Percentiles rank a stretch among this genome's conserved stretches.
Conservation (phyloP, 2,888 invertebrate species). For the Cheilosia urbana region DNA sequence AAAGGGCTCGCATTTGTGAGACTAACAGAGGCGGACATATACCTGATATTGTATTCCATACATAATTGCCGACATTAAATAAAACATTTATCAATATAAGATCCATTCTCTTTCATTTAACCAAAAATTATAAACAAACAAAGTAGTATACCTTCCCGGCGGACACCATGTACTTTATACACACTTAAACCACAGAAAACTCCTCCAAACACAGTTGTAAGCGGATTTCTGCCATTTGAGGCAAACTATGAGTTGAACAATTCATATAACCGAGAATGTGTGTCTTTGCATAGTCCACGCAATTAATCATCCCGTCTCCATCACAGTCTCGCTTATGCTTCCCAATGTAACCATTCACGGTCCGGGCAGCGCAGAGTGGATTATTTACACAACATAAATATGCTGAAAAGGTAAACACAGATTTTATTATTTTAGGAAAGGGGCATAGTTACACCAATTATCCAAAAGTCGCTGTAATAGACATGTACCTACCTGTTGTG, state of each 20-base stretch:
- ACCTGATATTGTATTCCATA: too few species aligned
- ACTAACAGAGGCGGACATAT: too few species aligned
- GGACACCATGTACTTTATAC: not conserved
- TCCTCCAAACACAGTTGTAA: conserved; percentile 83
- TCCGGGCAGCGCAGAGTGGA: conserved; percentile 77
- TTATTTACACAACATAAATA: conserved; percentile 79
- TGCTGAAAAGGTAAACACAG: conserved; percentile 75
- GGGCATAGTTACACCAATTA: not conserved
- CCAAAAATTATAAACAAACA: too few species aligned
- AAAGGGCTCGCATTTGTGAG: too few species aligned
- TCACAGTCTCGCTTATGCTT: conserved; percentile 79
- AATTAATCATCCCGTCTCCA: conserved; percentile 79
- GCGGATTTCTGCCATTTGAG: conserved; percentile 83
- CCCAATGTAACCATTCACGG: conserved; percentile 77
- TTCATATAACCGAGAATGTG: conserved; percentile 79
- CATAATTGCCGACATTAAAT: too few species aligned
- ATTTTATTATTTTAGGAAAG: not conserved
- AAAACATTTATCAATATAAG: too few species aligned
- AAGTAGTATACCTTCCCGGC: too few species aligned
- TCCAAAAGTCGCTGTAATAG: not conserved
- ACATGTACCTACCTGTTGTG: conserved; percentile 50
- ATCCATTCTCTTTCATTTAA: too few species aligned
- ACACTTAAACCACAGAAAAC: conserved; percentile 16
- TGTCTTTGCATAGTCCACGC: conserved; percentile 79
- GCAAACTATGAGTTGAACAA: conserved; percentile 75